Evolutionary conservation across 2,888 invertebrate species (phyloP).

Genomic region (Caenorhabditis sp.): DNA sequence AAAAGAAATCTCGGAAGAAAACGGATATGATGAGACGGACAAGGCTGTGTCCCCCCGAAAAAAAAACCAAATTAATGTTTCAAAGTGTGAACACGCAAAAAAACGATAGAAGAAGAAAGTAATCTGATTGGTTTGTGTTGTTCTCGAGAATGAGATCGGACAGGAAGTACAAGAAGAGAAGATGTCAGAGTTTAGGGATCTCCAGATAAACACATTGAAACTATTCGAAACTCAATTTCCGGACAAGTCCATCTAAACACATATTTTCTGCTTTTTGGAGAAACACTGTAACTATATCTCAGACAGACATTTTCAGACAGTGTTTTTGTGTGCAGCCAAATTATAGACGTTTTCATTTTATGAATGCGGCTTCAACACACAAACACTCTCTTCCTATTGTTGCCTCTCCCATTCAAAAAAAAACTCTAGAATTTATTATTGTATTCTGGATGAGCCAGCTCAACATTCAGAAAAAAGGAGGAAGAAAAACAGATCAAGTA

Average conservation of each 20-base stretch:
- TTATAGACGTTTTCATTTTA: background rate
- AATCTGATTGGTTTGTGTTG: conserved; percentile 25
- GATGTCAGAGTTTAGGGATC: background rate
- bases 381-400: conserved; percentile 1
- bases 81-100: conserved; percentile 23
- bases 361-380: background rate
- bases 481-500: conserved; percentile 21
- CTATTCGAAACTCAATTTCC: conserved; percentile 23
- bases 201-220: conserved; percentile 16
- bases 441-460: conserved; percentile 21
- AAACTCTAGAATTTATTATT: conserved; percentile 25
- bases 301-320: too few species aligned
- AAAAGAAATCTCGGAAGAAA: conserved; percentile 30
- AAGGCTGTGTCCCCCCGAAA: background rate
- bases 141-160: conserved; percentile 36
- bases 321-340: too few species aligned
- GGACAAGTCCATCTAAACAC: too few species aligned
- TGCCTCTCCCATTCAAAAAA: background rate
- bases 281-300: too few species aligned
- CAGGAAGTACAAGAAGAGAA: conserved; percentile 3
- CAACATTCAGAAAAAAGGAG: background rate
- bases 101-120: background rate
- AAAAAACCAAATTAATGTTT: conserved; percentile 30
- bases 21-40: conserved; percentile 27
- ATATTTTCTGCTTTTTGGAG: too few species aligned